A percentile compares a stretch with the other conserved stretches of the same genome.
Conservation (phyloP, 2,113 vertebrate species). For the Corvus moneduloides region DNA sequence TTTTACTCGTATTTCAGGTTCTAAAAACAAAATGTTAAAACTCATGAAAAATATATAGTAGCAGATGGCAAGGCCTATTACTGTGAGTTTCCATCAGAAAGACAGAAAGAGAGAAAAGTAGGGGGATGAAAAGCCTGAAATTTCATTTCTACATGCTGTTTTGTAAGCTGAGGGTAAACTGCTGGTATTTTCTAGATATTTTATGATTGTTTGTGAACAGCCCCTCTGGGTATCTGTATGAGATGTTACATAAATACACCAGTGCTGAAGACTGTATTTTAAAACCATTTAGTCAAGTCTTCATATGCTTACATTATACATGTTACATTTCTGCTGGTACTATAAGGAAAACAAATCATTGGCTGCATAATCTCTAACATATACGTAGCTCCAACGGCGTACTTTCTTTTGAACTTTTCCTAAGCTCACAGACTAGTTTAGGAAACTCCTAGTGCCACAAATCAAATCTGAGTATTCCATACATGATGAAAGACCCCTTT, state of each 20-base stretch:
- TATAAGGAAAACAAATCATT: not conserved
- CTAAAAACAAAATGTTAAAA: slow-evolving; percentile 71
- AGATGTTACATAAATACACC: not conserved
- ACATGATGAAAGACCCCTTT: not conserved
- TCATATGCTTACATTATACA: not conserved
- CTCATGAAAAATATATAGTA: slow-evolving; percentile 60
- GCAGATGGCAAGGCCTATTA: slow-evolving; percentile 59
- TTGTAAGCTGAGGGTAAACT: slow-evolving; percentile 19
- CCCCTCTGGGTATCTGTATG: not conserved
- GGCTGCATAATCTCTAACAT: not conserved
- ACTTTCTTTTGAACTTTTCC: not conserved
- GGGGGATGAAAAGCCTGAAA: not conserved
- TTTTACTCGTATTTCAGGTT: slow-evolving; percentile 70
- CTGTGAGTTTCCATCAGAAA: slow-evolving; percentile 18
- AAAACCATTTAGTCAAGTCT: not conserved
- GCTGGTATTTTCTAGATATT: not conserved
- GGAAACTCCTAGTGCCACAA: not conserved
- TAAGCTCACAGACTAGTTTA: not conserved
- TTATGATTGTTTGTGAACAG: not conserved
- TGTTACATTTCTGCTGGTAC: not conserved
- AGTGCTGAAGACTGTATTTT: not conserved
- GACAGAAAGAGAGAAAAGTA: not conserved
- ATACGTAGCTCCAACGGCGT: not conserved
- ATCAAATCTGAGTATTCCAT: not conserved
- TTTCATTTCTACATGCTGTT: slow-evolving; percentile 38